Conservation (phyloP, 92 coral and sea anemone species). For the Phenganax subtilis region DNA sequence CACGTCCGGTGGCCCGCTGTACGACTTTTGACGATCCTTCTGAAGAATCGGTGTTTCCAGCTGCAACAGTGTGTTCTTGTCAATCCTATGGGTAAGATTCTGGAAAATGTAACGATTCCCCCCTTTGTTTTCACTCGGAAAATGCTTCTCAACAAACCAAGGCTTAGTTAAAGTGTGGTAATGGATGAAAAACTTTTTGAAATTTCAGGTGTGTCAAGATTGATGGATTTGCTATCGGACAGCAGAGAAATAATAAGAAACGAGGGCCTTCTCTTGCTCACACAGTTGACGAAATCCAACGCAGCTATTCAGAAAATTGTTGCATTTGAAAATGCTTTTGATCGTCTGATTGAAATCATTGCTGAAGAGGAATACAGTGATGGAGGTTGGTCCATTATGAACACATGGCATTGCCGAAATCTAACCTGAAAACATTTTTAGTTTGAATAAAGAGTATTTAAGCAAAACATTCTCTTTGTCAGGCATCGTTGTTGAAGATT, state of each 20-base stretch:
- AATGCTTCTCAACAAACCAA: background rate
- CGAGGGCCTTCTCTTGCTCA: conserved; percentile 87
- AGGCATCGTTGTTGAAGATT: conserved; percentile 97
- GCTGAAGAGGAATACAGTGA: conserved; percentile 96
- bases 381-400: conserved; percentile 59
- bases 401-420: background rate
- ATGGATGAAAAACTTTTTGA: background rate
- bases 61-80: conserved; percentile 92
- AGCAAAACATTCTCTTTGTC: background rate
- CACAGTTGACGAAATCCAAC: conserved; percentile 88
- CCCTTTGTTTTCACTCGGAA: background rate
- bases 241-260: conserved; percentile 97
- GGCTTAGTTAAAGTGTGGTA: too few relatives aligned
- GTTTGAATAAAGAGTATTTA: background rate
- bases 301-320: conserved; percentile 99
- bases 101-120: background rate
- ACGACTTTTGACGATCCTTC: conserved; percentile 75
- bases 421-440: too few relatives aligned
- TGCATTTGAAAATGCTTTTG: conserved; percentile 99
- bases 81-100: conserved; percentile 84
- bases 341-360: conserved; percentile 84
- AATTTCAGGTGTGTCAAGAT: conserved; percentile 78
- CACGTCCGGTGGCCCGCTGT: conserved; percentile 98
- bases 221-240: conserved; percentile 91
- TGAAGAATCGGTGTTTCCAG: conserved; percentile 80